These are phyloP conservation scores for Eristalinus aeneus DNA, from an alignment of 2,888 invertebrate species.

Conservation along the genomic window DNA sequence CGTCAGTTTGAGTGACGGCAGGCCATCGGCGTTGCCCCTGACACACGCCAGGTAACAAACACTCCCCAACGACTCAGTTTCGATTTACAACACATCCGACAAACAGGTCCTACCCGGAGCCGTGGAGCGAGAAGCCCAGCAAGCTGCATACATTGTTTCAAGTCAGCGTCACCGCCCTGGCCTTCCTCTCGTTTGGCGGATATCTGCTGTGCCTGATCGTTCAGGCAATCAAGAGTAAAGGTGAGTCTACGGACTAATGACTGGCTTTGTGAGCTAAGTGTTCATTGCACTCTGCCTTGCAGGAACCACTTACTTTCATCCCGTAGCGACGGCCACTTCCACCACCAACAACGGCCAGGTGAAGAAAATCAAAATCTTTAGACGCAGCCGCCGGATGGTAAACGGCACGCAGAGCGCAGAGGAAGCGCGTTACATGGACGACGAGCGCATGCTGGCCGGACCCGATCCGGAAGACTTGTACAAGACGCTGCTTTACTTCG, in stretches of 20 bases:
- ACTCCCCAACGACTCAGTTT: background rate
- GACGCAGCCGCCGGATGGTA: constrained; percentile 74
- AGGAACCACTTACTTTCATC: constrained; percentile 80
- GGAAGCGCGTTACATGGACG: constrained; percentile 70
- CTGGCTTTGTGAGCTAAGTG: background rate
- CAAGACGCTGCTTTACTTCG: constrained; percentile 78
- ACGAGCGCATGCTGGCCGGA: constrained; percentile 77
- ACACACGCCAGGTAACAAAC: constrained; percentile 74
- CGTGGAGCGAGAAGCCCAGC: constrained; percentile 82
- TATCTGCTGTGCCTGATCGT: constrained; percentile 90
- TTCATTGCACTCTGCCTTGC: constrained; percentile 9
- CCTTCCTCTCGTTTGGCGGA: constrained; percentile 92
- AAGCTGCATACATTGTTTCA: constrained; percentile 89
- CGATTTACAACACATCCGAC: constrained; percentile 31
- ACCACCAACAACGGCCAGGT: constrained; percentile 74
- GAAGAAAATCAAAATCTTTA: constrained; percentile 78
- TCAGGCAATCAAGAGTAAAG: constrained; percentile 87
- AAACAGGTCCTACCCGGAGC: constrained; percentile 63
- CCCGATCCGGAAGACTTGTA: constrained; percentile 79
- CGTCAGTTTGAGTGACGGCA: constrained; percentile 30
- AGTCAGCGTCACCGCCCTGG: constrained; percentile 88
- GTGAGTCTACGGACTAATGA: constrained; percentile 73
- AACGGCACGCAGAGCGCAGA: constrained; percentile 2
- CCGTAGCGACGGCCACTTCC: constrained; percentile 75
- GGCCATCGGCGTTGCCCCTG: constrained; percentile 75